Conservation (phyloP, 1,140 invertebrate genomes). For the Ditylenchus dipsaci region DNA sequence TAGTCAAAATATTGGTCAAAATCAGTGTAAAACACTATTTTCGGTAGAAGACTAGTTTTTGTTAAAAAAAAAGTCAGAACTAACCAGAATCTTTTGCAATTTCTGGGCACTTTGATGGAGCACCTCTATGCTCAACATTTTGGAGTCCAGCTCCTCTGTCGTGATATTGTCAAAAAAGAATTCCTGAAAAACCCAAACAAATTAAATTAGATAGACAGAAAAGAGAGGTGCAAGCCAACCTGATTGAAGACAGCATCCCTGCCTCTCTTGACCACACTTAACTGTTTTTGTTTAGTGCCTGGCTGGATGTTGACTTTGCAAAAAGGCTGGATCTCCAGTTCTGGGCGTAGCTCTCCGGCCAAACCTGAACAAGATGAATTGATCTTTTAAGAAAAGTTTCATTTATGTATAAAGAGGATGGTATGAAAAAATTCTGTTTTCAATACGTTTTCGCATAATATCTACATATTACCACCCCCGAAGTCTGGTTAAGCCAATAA, state of each 20-base stretch:
- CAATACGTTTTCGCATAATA: too few relatives aligned
- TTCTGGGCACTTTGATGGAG: constrained; percentile 51
- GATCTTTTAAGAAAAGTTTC: neutral
- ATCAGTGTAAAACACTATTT: too few relatives aligned
- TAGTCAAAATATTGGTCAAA: too few relatives aligned
- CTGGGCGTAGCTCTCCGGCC: constrained; percentile 54
- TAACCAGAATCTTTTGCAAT: constrained; percentile 46
- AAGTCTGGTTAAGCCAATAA: too few relatives aligned
- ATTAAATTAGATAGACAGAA: constrained; percentile 15
- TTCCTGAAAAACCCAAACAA: constrained; percentile 47
- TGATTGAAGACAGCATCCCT: constrained; percentile 57
- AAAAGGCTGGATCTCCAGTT: constrained; percentile 56
- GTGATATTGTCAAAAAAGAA: constrained; percentile 56
- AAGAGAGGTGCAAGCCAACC: constrained; percentile 21
- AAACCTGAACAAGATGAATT: constrained; percentile 35
- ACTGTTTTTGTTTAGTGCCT: constrained; percentile 48
- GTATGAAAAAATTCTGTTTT: too few relatives aligned
- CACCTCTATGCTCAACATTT: constrained; percentile 45
- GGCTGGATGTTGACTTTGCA: constrained; percentile 52
- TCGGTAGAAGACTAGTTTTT: too few relatives aligned
- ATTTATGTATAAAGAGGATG: too few relatives aligned
- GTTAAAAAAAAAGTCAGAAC: neutral
- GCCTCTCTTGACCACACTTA: constrained; percentile 53
- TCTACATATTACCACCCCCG: too few relatives aligned
- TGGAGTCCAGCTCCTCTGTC: constrained; percentile 52